Conservation (phyloP, 2,797 vertebrate species). For the Anabas testudineus region DNA sequence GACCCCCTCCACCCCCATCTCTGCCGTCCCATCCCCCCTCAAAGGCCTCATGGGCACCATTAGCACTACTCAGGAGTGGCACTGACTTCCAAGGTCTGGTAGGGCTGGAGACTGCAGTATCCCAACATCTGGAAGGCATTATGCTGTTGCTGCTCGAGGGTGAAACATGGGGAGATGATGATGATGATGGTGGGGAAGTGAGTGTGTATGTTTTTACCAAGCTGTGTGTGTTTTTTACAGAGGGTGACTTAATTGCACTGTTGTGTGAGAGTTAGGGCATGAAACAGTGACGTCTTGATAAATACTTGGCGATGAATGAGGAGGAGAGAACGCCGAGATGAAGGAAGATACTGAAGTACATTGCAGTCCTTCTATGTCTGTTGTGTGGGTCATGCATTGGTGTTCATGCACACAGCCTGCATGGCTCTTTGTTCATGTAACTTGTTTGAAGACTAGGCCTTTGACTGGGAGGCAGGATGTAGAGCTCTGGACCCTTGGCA, state of each 20-base stretch:
- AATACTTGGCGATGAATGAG: slow-evolving; percentile 35
- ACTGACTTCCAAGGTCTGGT: slow-evolving; percentile 74
- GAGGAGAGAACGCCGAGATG: slow-evolving; percentile 47
- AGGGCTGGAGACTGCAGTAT: slow-evolving; percentile 72
- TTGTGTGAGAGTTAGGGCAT: slow-evolving; percentile 54
- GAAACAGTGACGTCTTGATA: slow-evolving; percentile 48
- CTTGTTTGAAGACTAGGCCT: slow-evolving; percentile 75
- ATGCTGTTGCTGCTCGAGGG: slow-evolving; percentile 74
- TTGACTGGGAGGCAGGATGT: slow-evolving; percentile 79
- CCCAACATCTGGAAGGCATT: slow-evolving; percentile 85
- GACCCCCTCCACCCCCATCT: slow-evolving; percentile 17
- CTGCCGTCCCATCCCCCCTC: slow-evolving; percentile 20
- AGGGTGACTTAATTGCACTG: slow-evolving; percentile 62
- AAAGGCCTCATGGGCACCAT: slow-evolving; percentile 77
- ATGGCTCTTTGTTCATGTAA: slow-evolving; percentile 78
- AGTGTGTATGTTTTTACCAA: slow-evolving; percentile 12
- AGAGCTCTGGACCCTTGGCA: slow-evolving; percentile 79
- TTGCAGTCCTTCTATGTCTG: slow-evolving; percentile 38
- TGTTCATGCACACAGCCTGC: slow-evolving; percentile 57
- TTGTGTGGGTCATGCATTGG: slow-evolving; percentile 24
- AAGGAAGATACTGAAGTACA: slow-evolving; percentile 52
- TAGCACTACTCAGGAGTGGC: slow-evolving; percentile 74
- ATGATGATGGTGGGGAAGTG: slow-evolving; percentile 53
- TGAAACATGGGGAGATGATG: slow-evolving; percentile 66
- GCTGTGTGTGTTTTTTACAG: slow-evolving; percentile 51